phyloP scores from a whole-genome alignment of 2,888 invertebrate genomes.

The Hyposoter dolosus region DNA sequence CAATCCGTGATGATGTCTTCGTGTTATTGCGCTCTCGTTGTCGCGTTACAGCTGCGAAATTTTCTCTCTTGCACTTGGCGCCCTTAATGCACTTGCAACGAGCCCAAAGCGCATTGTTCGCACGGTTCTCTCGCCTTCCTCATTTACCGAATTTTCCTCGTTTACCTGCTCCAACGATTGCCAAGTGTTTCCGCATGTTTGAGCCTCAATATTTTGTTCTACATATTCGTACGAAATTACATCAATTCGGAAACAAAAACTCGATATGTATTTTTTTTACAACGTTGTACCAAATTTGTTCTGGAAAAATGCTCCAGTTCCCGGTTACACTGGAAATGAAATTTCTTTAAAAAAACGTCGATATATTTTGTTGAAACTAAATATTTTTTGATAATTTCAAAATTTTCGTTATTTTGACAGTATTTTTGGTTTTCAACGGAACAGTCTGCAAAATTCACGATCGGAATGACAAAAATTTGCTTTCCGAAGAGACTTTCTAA shows the following conservation, averaged over 20 bases:
- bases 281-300: neutral
- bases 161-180: neutral
- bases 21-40: slow-evolving; percentile 22
- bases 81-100: slow-evolving; percentile 66
- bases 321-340: neutral
- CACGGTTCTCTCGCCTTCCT: slow-evolving; percentile 38
- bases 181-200: slow-evolving; percentile 3
- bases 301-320: neutral
- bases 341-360: too few relatives aligned
- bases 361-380: too few relatives aligned
- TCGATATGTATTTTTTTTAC: neutral
- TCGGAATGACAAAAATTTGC: too few relatives aligned
- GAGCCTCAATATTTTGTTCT: neutral
- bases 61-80: slow-evolving; percentile 44
- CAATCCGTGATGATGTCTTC: slow-evolving; percentile 59
- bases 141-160: slow-evolving; percentile 48
- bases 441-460: too few relatives aligned
- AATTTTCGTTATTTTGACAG: too few relatives aligned
- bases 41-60: slow-evolving; percentile 50
- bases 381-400: too few relatives aligned
- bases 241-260: neutral
- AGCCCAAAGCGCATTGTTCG: slow-evolving; percentile 45
- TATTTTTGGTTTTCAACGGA: too few relatives aligned
- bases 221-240: neutral
- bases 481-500: too few relatives aligned